Conservation (phyloP, 2,888 invertebrate genomes). For the Metacarcinus magister region DNA sequence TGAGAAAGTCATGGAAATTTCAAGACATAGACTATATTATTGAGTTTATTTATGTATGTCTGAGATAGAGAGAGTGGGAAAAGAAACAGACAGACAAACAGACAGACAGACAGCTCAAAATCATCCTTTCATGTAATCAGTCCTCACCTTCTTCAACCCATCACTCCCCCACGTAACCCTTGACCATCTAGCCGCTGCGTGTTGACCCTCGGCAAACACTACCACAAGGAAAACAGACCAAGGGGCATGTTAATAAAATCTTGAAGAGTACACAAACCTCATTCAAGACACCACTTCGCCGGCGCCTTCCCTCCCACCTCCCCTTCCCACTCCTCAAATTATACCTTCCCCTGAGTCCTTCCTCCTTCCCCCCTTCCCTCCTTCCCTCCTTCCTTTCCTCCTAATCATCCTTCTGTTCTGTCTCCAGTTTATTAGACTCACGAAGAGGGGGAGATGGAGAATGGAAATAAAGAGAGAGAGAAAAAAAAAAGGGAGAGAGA, state of each 20-base stretch:
- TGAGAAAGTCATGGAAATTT: too few species aligned
- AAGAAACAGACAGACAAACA: too few species aligned
- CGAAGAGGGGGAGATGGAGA: slow-evolving; percentile 37
- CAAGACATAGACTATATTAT: too few species aligned
- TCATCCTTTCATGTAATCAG: too few species aligned
- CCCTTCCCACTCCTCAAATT: background rate
- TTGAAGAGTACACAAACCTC: slow-evolving; percentile 58
- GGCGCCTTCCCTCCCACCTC: slow-evolving; percentile 22
- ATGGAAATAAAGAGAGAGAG: background rate
- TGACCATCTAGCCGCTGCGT: slow-evolving; percentile 17
- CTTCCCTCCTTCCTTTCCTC: background rate
- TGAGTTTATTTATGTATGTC: too few species aligned
- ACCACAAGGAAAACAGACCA: slow-evolving; percentile 50
- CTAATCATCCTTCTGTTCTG: background rate
- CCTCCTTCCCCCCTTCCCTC: background rate
- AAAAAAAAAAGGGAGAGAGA: slow-evolving; percentile 63
- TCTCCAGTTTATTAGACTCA: background rate
- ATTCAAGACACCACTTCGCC: background rate
- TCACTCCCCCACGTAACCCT: background rate
- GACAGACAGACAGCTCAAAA: too few species aligned
- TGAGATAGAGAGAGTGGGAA: too few species aligned
- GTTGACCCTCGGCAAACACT: slow-evolving; percentile 57
- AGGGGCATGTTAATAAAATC: slow-evolving; percentile 70
- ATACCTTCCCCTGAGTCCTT: background rate
- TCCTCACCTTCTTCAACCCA: background rate